Evolutionary conservation across 2,797 vertebrate genomes (phyloP), one percentile per base, ranked within the genome.

Genomic region (Catostomus latipinnis): DNA sequence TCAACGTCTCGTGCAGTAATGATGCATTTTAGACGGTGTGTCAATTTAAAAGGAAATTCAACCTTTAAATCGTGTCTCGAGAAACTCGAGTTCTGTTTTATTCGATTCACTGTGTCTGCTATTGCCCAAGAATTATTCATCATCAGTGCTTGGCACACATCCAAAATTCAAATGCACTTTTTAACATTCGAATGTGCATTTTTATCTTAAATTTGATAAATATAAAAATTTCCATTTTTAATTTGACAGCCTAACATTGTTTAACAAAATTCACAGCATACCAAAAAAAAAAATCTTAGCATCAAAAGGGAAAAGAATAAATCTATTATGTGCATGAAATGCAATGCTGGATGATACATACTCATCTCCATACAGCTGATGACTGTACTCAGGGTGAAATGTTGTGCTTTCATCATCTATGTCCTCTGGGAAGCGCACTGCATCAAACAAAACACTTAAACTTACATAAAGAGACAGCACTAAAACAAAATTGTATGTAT

Each of bases 331-430:
- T 18, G 49, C 5, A 49, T 13, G 46, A 18, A 4, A 11, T 18
- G 10, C n/a, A 58, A 60, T 45, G 49, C 4, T 34, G 14, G 10
- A 61, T 46, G 6, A 14, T 66, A 97, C 98, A 95, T 94, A 99
- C 98, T 99, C 97, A 16, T 99, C 97, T 87, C 98, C 98, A 93
- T 96, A 99, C 5, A 96, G 90, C 66, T 99, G 98, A 90, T 99
- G 98, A 88, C 95, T 99, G 90, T 94, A 99, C 84, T 99, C 97
- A 0, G 98, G 98, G 86, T 97, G 97, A 87, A 99, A 98, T 0
- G 96, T 96, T 81, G 95, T 98, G 87, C 94, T 90, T 46, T 99
- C 97, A 87, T 99, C 97, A 11, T 99, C 97, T 87, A 99, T 86
- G 87, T 99, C 98, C 86, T 99, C 98, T 75, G 96, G 94, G 87